These are phyloP conservation scores for Puffinus mauretanicus DNA, from an alignment of 2,113 vertebrate genomes.

Conservation along the genomic window DNA sequence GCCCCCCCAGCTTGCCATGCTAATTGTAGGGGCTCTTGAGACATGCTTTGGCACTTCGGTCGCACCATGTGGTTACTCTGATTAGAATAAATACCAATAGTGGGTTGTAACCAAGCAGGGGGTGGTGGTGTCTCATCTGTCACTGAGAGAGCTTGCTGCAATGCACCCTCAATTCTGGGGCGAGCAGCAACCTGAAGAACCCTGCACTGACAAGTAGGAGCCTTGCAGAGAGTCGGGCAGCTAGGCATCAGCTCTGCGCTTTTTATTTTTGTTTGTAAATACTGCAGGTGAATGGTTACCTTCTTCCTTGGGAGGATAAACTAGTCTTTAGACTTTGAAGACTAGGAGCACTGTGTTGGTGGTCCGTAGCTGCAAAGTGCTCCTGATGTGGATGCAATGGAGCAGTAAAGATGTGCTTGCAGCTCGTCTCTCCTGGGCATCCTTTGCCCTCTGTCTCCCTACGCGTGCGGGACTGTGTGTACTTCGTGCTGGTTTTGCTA, in stretches of 20 bases:
- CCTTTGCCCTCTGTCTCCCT: background rate
- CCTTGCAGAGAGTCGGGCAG: background rate
- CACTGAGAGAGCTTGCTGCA: background rate
- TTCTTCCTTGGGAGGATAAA: background rate
- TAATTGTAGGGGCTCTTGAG: background rate
- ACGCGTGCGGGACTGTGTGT: fast-evolving
- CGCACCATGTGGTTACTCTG: background rate
- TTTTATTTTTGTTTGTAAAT: background rate
- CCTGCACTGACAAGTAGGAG: background rate
- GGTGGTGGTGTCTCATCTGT: background rate
- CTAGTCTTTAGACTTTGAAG: background rate
- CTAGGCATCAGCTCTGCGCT: background rate
- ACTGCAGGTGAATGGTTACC: background rate
- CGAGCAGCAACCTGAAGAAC: background rate
- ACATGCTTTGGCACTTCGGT: background rate
- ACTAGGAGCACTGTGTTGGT: background rate
- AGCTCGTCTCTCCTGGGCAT: background rate
- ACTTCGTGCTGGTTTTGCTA: background rate
- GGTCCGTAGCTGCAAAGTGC: background rate
- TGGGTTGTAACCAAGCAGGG: background rate
- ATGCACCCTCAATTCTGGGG: background rate
- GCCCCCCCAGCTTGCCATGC: background rate
- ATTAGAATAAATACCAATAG: background rate
- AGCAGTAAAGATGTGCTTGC: background rate
- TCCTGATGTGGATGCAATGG: background rate